A percentile compares a stretch with the other conserved stretches of the same genome.
These are phyloP conservation scores for Drosophila mauritiana DNA, from an alignment of 1,140 invertebrate genomes.

Conservation along the genomic window DNA sequence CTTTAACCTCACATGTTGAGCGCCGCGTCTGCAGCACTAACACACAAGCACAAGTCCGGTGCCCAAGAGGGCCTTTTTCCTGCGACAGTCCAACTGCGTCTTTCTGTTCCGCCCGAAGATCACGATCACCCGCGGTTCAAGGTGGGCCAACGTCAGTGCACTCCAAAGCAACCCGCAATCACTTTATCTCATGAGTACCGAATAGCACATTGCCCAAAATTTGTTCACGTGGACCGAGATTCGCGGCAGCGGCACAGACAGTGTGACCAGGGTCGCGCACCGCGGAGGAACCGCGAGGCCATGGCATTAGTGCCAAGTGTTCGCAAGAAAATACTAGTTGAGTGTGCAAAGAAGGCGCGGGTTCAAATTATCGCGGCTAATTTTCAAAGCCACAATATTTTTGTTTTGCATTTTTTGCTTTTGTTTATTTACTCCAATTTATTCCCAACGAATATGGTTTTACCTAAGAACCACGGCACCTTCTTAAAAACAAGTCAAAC, in stretches of 20 bases:
- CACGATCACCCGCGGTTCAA: conserved; percentile 1
- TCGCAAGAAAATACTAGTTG: background rate
- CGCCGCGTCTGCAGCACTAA: conserved; percentile 69
- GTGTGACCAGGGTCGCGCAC: background rate
- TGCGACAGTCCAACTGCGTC: background rate
- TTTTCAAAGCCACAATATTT: too few relatives aligned
- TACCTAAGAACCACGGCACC: too few relatives aligned
- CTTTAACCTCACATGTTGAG: conserved; percentile 83
- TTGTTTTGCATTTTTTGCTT: too few relatives aligned
- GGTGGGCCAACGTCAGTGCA: conserved; percentile 14
- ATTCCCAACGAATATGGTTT: too few relatives aligned
- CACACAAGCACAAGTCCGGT: conserved; percentile 31
- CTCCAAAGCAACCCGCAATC: conserved; percentile 20
- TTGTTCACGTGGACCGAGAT: conserved; percentile 69
- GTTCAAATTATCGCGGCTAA: too few relatives aligned
- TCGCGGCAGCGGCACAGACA: conserved; percentile 49
- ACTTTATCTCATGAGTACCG: conserved; percentile 63
- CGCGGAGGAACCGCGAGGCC: too few relatives aligned
- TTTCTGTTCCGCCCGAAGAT: conserved; percentile 2
- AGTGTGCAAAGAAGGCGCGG: background rate
- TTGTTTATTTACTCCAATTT: too few relatives aligned
- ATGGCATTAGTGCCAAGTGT: background rate
- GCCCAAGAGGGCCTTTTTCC: background rate
- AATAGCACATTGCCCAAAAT: conserved; percentile 71
- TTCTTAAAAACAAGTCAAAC: too few relatives aligned